Base-by-base conservation (phyloP, 2,113 vertebrate genomes). In the Melanerpes aurifrons region DNA sequence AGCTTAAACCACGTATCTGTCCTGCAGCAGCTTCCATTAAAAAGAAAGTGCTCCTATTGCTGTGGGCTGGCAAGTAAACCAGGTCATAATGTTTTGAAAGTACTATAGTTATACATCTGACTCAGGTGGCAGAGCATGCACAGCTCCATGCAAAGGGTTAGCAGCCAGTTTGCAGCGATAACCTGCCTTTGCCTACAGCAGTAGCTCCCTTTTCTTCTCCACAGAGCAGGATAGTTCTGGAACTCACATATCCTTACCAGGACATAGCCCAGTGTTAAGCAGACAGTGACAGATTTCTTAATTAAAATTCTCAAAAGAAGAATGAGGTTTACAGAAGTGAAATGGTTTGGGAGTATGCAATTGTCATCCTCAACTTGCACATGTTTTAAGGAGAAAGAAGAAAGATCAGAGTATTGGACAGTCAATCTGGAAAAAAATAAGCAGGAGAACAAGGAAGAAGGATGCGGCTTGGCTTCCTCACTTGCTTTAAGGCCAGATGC, bases 221-320 rank as follows among this genome's bases (percentile, higher is more conserved):
- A n/a, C 32, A 82, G 47, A 64, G 53, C 35, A 74, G 15, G n/a
- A 15, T 9, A 63, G 68, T 3, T 71, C 63, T 56, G 69, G 53
- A 79, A 56, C 12, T 37, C 18, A 12, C 21, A 35, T 1, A 1
- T 14, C 47, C 62, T 35, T 26, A 31, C 5, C 24, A 74, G 69
- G 31, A 45, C 17, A 18, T 0, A 35, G 57, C 31, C 31, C 0
- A 1, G 24, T 45, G 31, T 10, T 12, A n/a, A 86, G 45, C 10
- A 18, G 31, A 40, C 6, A 18, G 9, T 0, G 0, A 0, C 1
- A 12, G n/a, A 26, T 25, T 61, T 43, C 31, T 28, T 37, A 76
- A 83, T 59, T 10, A 48, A 45, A 4, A 31, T 32, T 87, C 50
- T 64, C 37, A 59, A 64, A 50, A 61, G 26, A 56, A 87, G 11